phyloP scores from a whole-genome alignment of 2,113 vertebrate genomes.

The Gulo gulo region DNA sequence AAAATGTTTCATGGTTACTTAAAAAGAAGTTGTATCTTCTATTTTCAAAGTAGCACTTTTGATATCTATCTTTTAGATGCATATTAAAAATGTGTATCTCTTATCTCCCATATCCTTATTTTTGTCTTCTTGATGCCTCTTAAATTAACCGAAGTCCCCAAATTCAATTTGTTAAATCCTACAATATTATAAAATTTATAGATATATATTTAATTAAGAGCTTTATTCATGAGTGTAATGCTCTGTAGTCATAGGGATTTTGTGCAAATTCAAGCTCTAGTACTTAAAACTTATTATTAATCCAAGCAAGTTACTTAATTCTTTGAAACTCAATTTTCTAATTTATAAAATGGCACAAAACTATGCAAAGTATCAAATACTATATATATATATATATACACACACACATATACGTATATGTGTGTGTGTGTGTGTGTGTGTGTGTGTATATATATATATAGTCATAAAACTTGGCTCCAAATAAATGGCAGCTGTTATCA shows the following conservation, averaged over 20 bases:
- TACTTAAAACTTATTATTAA: background rate
- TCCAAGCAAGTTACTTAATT: background rate
- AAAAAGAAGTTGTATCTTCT: background rate
- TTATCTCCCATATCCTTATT: background rate
- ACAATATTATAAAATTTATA: background rate
- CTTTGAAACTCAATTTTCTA: background rate
- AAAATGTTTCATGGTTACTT: background rate
- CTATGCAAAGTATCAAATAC: background rate
- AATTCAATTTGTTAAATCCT: background rate
- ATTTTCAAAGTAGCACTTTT: background rate
- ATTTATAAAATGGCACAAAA: background rate
- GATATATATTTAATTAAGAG: background rate
- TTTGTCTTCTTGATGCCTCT: background rate
- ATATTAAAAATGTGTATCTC: background rate
- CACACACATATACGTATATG: too few species aligned
- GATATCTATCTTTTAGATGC: background rate
- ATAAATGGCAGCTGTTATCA: background rate
- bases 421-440: too few species aligned
- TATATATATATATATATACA: background rate
- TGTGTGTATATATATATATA: background rate
- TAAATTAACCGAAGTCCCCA: background rate
- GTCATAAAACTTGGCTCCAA: background rate
- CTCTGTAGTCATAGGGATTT: background rate
- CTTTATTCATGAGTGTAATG: background rate
- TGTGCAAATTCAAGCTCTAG: background rate